Evolutionary conservation across 2,113 vertebrate species (phyloP).

Genomic region (Cyprinodon brontotheroides): DNA sequence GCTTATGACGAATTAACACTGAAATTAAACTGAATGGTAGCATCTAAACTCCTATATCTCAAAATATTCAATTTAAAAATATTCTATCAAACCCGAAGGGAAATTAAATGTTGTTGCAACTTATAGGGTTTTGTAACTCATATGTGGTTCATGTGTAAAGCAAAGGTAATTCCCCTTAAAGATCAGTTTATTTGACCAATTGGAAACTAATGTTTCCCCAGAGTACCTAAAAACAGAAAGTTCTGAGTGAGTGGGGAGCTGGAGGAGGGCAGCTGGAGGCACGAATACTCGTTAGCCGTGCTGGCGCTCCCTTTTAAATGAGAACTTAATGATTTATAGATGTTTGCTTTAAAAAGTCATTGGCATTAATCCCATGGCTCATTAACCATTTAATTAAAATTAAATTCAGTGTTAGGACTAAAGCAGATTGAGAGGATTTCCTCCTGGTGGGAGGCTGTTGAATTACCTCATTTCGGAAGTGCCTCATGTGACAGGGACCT

Average conservation of each 20-base stretch:
- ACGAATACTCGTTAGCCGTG: slow-evolving; percentile 65
- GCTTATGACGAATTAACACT: too few species aligned
- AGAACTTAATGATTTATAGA: slow-evolving; percentile 84
- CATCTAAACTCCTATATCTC: too few species aligned
- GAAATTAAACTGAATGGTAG: too few species aligned
- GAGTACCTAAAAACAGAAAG: slow-evolving; percentile 7
- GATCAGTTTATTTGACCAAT: slow-evolving; percentile 36
- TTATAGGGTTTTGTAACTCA: too few species aligned
- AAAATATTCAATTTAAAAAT: too few species aligned
- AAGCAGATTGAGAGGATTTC: slow-evolving; percentile 81
- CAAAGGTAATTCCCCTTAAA: slow-evolving; percentile 27
- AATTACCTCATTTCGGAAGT: slow-evolving; percentile 74
- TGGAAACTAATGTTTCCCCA: slow-evolving; percentile 30
- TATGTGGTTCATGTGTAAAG: slow-evolving; percentile 10
- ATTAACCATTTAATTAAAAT: slow-evolving; percentile 88
- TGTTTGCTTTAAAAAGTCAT: slow-evolving; percentile 87
- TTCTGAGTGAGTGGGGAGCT: slow-evolving; percentile 5
- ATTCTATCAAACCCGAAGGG: too few species aligned
- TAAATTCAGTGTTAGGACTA: slow-evolving; percentile 81
- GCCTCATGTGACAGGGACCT: slow-evolving; percentile 57
- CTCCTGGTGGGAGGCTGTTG: slow-evolving; percentile 77
- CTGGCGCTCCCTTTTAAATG: slow-evolving; percentile 74
- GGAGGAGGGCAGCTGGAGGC: slow-evolving; percentile 66
- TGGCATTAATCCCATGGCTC: slow-evolving; percentile 87
- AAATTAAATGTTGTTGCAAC: too few species aligned